Base-by-base conservation (phyloP, 1,140 invertebrate genomes). In the Leptoteleia sp. region DNA sequence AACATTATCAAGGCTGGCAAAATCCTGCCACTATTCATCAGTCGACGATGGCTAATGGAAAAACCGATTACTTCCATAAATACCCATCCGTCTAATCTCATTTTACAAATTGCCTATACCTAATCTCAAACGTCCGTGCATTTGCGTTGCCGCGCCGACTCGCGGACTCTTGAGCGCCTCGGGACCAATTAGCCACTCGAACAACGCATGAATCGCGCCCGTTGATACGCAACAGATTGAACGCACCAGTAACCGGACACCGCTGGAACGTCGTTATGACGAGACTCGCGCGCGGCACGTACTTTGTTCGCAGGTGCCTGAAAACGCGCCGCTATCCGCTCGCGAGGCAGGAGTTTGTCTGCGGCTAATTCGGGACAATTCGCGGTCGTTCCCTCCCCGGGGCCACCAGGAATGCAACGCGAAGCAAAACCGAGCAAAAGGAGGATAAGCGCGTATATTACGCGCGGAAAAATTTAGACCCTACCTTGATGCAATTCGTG, bases 341-440 rank as follows among this genome's bases (percentile, higher is more conserved):
- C 37, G 48, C 57, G 55, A 61, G 59, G 40, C 79, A 57, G 52
- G 59, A 72, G 65, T 65, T 62, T 55, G 68, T 67, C 76, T 42
- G 64, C 61, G 82, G 84, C 84, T 88, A 87, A 88, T 86, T 88
- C 81, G 79, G 83, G 82, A 80, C 79, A 68, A 75, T 76, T 75
- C 61, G 70, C 42, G 35, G 40, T 75, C 59, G 16, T 64, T 64
- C 52, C 52, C 52, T 67, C 61, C 43, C 70, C 27, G 38, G 27
- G n/a, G 37, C 27, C 27, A 73, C 70, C 83, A 78, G 80, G 80
- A 87, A 86, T 87, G 80, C 76, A 65, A 54, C 45, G 68, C 73
- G 17, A 9, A 62, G 40, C 52, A 54, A 47, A 68, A 65, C 15
- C 17, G 4, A 43, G 42, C 50, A 55, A 50, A 31, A 4, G 25